Base-by-base conservation (phyloP, 2,797 vertebrate species). In the Chaetodon trifasciatus region DNA sequence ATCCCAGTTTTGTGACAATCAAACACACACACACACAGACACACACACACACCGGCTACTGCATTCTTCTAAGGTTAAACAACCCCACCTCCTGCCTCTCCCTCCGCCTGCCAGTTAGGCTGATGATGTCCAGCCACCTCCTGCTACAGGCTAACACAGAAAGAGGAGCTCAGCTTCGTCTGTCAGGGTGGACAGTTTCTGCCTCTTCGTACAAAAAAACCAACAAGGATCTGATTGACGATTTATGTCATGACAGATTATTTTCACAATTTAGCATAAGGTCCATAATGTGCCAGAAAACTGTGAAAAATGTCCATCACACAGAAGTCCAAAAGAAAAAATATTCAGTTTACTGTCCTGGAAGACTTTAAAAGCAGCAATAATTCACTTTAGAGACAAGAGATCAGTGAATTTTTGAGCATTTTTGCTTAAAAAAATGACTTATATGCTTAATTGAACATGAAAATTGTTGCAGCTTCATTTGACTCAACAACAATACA, bases 51-150 rank as follows among this genome's bases (percentile, higher is more conserved):
- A 58, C 70, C 42, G 46, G 39, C 28, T 5, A 10, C 55, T 35
- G 58, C 78, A 82, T 83, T 85, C 75, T 69, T 86, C 42, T 67
- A 39, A 72, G 44, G 68, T 81, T 60, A 35, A 17, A 74, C 28
- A 55, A 12, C 66, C 39, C 28, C 64, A 28, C 68, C 49, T 42
- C 70, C 70, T 19, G 17, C 57, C 55, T 73, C 68, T 49, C 49
- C n/a, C 60, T 32, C 4, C 8, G 79, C 17, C 72, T 17, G 65
- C 39, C 53, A 72, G 50, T 35, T 9, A n/a, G 19, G 28, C 21
- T 28, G 60, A 72, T 72, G 50, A 21, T 57, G 65, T 78, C 67
- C 68, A 76, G 76, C 50, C 23, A 75, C 44, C 24, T 32, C 23
- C 62, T 44, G 9, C 67, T 68, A 1, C 15, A 17, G 37, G 74